Evolutionary conservation across 2,113 vertebrate species (phyloP).

Genomic region (Lophura nycthemera): DNA sequence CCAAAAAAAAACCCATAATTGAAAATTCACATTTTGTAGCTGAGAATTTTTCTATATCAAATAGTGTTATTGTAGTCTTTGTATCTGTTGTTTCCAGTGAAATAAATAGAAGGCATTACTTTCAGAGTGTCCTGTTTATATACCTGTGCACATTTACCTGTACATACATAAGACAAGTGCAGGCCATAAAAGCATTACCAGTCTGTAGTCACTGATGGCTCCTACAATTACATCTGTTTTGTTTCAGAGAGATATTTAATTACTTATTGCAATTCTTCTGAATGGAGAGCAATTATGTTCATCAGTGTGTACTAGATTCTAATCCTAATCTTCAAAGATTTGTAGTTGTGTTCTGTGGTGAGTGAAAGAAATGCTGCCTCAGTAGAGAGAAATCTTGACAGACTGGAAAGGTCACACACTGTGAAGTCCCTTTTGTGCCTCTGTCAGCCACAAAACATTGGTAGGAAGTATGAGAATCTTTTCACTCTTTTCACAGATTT

Average conservation of each 20-base stretch:
- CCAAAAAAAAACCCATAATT: neutral
- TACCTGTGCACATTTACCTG: neutral
- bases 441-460: neutral
- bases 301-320: neutral
- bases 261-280: neutral
- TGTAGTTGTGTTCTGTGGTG: too few species aligned
- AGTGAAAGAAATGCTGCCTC: neutral
- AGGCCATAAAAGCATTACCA: neutral
- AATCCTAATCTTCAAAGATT: neutral
- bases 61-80: neutral
- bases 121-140: neutral
- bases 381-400: neutral
- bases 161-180: neutral
- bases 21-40: neutral
- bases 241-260: neutral
- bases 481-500: neutral
- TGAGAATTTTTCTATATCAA: neutral
- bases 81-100: neutral
- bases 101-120: neutral
- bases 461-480: neutral
- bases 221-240: neutral
- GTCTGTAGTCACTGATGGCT: neutral
- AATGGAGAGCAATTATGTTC: neutral
- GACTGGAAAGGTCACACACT: neutral
- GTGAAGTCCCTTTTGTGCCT: neutral